Evolutionary conservation across 2,888 invertebrate genomes (phyloP).

Genomic region (Nomada ruficornis): DNA sequence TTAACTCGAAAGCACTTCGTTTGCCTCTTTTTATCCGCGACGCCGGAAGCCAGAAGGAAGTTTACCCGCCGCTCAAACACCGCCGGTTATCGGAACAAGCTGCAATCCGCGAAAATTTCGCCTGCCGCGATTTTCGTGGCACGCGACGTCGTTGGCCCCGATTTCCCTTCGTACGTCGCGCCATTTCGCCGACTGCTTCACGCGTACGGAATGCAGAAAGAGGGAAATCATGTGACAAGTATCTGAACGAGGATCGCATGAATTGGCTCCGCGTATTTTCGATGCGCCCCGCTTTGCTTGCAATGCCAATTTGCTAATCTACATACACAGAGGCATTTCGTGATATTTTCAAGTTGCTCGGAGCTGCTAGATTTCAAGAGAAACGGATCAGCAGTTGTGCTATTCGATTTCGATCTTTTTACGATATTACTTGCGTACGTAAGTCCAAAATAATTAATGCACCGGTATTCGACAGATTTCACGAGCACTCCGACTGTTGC

Average conservation of each 20-base stretch:
- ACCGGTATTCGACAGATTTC: neutral
- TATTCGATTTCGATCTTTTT: neutral
- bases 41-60: neutral
- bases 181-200: neutral
- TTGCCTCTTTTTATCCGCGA: neutral
- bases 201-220: slow-evolving; percentile 6
- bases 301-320: neutral
- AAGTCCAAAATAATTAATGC: neutral
- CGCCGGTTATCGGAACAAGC: slow-evolving; percentile 10
- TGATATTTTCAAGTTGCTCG: neutral
- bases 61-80: slow-evolving; percentile 1
- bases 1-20: slow-evolving; percentile 11
- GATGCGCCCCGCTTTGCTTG: neutral
- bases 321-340: neutral
- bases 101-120: neutral
- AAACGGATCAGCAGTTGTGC: too few species aligned
- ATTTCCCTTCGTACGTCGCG: neutral
- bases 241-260: neutral
- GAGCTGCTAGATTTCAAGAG: too few species aligned
- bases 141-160: slow-evolving; percentile 13
- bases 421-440: too few species aligned
- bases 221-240: neutral
- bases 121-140: neutral
- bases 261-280: neutral
- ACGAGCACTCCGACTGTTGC: neutral